phyloP scores from a whole-genome alignment of 2,113 vertebrate species.

The Clupea harengus region DNA sequence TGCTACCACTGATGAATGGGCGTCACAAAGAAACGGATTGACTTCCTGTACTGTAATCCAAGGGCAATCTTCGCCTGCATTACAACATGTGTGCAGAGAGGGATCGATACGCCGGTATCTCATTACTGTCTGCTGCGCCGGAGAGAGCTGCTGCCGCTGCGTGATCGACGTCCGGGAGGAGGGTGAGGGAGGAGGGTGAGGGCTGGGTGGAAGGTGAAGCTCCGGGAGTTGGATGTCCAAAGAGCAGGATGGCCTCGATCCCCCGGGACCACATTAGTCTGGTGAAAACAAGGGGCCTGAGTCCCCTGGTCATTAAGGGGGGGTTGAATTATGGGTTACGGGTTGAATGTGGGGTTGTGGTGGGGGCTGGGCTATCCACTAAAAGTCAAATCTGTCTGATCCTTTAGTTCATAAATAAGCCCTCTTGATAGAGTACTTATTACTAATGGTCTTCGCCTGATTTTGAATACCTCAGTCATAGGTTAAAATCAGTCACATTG shows the following conservation, averaged over 20 bases:
- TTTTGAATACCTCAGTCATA: no score
- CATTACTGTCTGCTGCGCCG: slow-evolving; percentile 47
- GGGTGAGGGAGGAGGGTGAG: background rate
- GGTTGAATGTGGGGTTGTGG: background rate
- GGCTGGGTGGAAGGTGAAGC: background rate
- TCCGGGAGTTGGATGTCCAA: background rate
- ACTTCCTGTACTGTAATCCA: slow-evolving; percentile 43
- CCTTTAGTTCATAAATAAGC: no score
- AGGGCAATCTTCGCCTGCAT: slow-evolving; percentile 50
- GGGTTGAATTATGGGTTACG: background rate
- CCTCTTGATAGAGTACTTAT: no score
- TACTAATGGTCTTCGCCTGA: no score
- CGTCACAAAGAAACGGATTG: slow-evolving; percentile 42
- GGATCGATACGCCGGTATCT: slow-evolving; percentile 53
- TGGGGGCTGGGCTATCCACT: no score
- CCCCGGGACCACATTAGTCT: background rate
- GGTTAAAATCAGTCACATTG: no score
- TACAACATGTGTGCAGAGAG: slow-evolving; percentile 34
- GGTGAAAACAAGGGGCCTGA: background rate
- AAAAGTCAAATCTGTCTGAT: no score
- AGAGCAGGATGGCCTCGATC: background rate
- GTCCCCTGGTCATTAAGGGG: background rate
- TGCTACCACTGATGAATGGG: slow-evolving; percentile 40
- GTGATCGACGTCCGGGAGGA: background rate
- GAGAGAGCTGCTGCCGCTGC: slow-evolving; percentile 1